Conservation (phyloP, 2,797 vertebrate genomes). For the Epinephelus coioides region DNA sequence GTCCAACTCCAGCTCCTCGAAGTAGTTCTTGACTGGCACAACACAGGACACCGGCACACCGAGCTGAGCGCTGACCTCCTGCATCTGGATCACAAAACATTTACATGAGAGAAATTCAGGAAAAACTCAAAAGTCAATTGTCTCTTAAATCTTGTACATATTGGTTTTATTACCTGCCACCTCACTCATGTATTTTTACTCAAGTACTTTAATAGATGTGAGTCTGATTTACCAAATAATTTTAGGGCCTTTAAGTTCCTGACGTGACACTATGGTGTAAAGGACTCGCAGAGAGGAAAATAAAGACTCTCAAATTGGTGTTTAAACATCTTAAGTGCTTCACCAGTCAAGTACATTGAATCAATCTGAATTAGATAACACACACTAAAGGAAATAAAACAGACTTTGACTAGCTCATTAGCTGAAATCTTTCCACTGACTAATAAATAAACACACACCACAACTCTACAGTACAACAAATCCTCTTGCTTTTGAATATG, state of each 20-base stretch:
- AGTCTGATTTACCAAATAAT: background rate
- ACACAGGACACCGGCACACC: conserved; percentile 82
- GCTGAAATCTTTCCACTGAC: background rate
- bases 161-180: background rate
- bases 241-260: too few species aligned
- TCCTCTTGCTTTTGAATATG: too few species aligned
- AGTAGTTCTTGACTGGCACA: conserved; percentile 85
- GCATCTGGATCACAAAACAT: conserved; percentile 63
- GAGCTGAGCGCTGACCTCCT: conserved; percentile 74
- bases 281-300: background rate
- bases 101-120: too few species aligned
- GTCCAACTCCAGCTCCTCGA: conserved; percentile 78
- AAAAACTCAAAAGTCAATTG: too few species aligned
- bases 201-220: background rate
- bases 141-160: background rate
- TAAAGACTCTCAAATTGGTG: background rate
- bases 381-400: background rate
- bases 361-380: background rate
- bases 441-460: background rate
- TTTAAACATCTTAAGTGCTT: background rate
- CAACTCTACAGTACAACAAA: background rate
- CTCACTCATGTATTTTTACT: background rate
- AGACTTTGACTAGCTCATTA: background rate
- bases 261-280: background rate
- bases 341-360: background rate